Base-by-base conservation (phyloP, 1,140 invertebrate species). In the Agrilus planipennis region DNA sequence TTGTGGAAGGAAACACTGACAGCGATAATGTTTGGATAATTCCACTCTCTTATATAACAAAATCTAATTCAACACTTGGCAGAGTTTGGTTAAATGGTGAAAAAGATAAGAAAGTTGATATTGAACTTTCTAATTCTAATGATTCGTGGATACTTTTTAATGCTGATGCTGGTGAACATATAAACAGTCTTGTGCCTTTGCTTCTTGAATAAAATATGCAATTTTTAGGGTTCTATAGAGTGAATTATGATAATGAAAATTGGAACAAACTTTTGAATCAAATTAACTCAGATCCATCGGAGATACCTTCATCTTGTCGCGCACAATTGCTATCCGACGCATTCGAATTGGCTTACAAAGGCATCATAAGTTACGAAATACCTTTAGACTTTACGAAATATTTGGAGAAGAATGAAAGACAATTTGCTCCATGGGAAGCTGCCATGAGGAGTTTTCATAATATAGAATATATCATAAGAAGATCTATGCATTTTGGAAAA, bases 231-330 rank as follows among this genome's bases (percentile, higher is more conserved):
- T 77, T 71, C 47, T 77, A 74, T 48, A 60, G 74, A 25, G 75
- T 79, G 2, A 77, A 79, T 55, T 80, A 79, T 53, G 75, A 80
- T 39, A 31, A 49, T 11, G 51, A 61, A 18, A 78, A 76, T 54
- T 80, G 77, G 78, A 53, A 64, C 18, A 47, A 70, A n/a, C 51
- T 79, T 7, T 58, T 59, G 2, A 36, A 60, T 1, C 64, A 70
- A 15, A 49, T 80, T n/a, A 42, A 54, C 5, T 39, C 46, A 1
- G 53, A 64, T 41, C 63, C 60, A 11, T 45, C 57, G 2, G 53
- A 68, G 9, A 78, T 84, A 47, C 64, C 79, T 50, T 62, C 73
- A 0, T 63, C 81, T 0, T 82, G 83, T 40, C 70, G 83, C 28
- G 79, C 76, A 0, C 78, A 83, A 49, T 59, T 84, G 2, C 50